phyloP scores from a whole-genome alignment of 2,888 invertebrate species.

The Apoda limacodes region DNA sequence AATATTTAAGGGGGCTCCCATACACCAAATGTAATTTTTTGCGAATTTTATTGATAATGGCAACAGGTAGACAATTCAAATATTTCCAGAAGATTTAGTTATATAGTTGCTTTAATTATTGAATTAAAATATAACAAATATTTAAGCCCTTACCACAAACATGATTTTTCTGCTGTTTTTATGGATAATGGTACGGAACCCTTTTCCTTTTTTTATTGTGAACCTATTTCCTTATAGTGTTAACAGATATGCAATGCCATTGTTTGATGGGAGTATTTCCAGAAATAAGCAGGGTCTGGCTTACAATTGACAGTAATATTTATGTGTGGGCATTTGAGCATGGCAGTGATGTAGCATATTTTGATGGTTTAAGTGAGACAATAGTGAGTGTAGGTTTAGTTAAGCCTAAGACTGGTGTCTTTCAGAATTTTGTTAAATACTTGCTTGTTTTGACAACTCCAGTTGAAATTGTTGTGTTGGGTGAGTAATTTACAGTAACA shows the following conservation, averaged over 20 bases:
- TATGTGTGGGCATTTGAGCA: slow-evolving; percentile 99
- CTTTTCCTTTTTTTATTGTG: not conserved
- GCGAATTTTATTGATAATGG: too few relatives aligned
- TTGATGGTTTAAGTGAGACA: slow-evolving; percentile 94
- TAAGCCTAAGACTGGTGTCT: slow-evolving; percentile 88
- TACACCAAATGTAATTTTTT: too few relatives aligned
- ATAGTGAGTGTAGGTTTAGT: slow-evolving; percentile 94
- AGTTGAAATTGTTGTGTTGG: slow-evolving; percentile 91
- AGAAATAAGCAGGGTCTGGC: slow-evolving; percentile 95
- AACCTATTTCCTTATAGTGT: slow-evolving; percentile 26
- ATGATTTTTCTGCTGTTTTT: too few relatives aligned
- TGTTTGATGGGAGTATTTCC: slow-evolving; percentile 98
- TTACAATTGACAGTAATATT: slow-evolving; percentile 97
- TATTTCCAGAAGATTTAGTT: too few relatives aligned
- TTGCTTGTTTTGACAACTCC: slow-evolving; percentile 94
- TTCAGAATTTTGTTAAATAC: slow-evolving; percentile 91
- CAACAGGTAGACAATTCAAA: too few relatives aligned
- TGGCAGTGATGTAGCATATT: slow-evolving; percentile 95
- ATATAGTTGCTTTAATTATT: too few relatives aligned
- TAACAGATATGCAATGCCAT: slow-evolving; percentile 91
- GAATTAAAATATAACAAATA: too few relatives aligned
- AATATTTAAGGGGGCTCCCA: too few relatives aligned
- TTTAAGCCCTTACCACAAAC: too few relatives aligned
- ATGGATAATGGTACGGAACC: too few relatives aligned
- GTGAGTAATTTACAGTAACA: too few relatives aligned